Conservation (phyloP, 2,797 vertebrate genomes). For the Schizothorax lantsangensis region DNA sequence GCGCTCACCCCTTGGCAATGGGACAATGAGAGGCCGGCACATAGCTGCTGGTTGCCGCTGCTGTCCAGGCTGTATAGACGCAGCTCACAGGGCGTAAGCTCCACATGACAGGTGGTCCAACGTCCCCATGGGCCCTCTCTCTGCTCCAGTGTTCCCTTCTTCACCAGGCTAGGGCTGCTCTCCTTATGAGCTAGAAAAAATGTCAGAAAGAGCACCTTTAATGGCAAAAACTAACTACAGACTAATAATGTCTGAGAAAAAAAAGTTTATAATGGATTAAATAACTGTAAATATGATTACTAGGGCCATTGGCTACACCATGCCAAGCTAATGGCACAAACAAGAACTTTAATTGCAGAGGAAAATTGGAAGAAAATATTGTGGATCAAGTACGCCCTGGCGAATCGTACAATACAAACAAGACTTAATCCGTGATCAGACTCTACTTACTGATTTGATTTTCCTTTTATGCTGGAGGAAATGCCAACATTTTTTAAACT, state of each 20-base stretch:
- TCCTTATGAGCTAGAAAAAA: constrained; percentile 81
- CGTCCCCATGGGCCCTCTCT: constrained; percentile 86
- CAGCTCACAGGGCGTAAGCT: constrained; percentile 90
- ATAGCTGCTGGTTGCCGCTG: constrained; percentile 90
- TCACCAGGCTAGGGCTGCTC: constrained; percentile 85
- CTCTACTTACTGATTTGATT: neutral
- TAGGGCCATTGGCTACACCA: neutral
- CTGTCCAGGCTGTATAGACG: constrained; percentile 88
- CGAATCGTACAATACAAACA: neutral
- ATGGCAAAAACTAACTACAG: neutral
- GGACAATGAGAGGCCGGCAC: constrained; percentile 85
- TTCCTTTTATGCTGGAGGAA: neutral
- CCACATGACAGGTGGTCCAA: constrained; percentile 90
- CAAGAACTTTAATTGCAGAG: neutral
- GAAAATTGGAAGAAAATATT: neutral
- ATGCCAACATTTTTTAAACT: neutral
- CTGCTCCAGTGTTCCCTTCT: constrained; percentile 91
- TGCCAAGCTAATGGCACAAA: neutral
- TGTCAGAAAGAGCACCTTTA: constrained; percentile 7
- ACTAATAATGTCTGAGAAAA: neutral
- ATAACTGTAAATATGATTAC: neutral
- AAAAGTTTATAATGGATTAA: neutral
- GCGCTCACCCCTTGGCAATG: constrained; percentile 90
- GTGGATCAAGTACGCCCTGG: neutral
- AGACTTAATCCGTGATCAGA: neutral